Percentiles rank a stretch among this genome's conserved stretches.
phyloP scores from a whole-genome alignment of 1,140 invertebrate species.

The Melanaphis sacchari region DNA sequence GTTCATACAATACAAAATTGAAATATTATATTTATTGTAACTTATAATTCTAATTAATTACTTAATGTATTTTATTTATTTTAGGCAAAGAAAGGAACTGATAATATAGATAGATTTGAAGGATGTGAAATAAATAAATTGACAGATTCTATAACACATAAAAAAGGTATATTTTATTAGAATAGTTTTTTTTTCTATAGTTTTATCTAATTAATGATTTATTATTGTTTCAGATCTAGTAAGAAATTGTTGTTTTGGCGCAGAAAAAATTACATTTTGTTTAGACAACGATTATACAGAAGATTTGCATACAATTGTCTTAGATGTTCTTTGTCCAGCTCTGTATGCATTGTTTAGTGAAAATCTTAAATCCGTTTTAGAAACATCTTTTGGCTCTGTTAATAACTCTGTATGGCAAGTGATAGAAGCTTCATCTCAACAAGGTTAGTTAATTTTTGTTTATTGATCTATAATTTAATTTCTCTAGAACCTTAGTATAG shows the following conservation, averaged over 20 bases:
- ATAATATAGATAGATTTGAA: slow-evolving; percentile 37
- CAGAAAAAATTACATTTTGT: slow-evolving; percentile 58
- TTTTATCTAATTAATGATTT: too few species aligned
- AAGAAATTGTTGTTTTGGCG: slow-evolving; percentile 57
- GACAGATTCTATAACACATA: slow-evolving; percentile 43
- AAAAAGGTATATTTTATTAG: slow-evolving; percentile 33
- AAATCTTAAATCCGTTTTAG: slow-evolving; percentile 79
- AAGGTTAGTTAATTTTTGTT: slow-evolving; percentile 67
- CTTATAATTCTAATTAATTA: neutral
- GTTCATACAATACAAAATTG: neutral
- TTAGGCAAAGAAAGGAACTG: slow-evolving; percentile 25
- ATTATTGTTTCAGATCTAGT: slow-evolving; percentile 42
- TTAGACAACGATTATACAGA: slow-evolving; percentile 48
- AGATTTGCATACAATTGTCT: slow-evolving; percentile 65
- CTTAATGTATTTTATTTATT: neutral
- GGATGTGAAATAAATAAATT: slow-evolving; percentile 54
- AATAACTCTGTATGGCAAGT: slow-evolving; percentile 89
- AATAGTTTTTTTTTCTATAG: neutral
- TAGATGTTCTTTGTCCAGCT: slow-evolving; percentile 81
- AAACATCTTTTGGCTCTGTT: slow-evolving; percentile 85
- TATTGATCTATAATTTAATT: too few species aligned
- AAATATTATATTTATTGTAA: neutral
- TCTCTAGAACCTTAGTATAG: neutral
- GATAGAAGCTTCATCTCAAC: slow-evolving; percentile 85
- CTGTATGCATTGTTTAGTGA: slow-evolving; percentile 83